A percentile compares a stretch with the other conserved stretches of the same genome.
These are phyloP conservation scores for Podarcis muralis DNA, from an alignment of 2,113 vertebrate species.

Conservation along the genomic window DNA sequence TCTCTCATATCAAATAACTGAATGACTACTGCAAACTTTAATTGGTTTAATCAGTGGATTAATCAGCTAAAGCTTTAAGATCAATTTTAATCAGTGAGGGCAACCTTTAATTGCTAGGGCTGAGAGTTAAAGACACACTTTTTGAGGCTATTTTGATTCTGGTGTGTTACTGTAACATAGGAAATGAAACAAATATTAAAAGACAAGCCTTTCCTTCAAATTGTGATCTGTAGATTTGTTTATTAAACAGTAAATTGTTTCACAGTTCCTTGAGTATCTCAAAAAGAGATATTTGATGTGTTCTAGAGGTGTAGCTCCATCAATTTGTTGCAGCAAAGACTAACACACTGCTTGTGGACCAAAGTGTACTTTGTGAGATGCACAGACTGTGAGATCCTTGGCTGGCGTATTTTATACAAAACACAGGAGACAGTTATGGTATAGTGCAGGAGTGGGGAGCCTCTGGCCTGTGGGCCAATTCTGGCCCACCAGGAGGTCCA, in stretches of 20 bases:
- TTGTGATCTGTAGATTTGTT: background rate
- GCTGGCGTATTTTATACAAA: background rate
- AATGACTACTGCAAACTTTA: background rate
- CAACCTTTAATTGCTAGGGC: background rate
- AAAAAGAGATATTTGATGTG: background rate
- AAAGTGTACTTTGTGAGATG: background rate
- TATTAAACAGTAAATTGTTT: background rate
- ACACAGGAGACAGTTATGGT: background rate
- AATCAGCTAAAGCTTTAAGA: constrained; percentile 5
- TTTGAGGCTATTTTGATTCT: background rate
- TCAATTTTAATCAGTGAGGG: constrained; percentile 5
- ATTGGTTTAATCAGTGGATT: constrained; percentile 5
- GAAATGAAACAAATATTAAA: background rate
- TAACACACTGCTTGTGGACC: background rate
- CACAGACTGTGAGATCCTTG: background rate
- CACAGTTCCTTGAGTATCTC: background rate
- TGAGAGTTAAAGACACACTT: background rate
- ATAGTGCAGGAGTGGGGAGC: too few relatives aligned
- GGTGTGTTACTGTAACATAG: background rate
- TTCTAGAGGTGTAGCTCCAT: background rate
- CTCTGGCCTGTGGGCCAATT: too few relatives aligned
- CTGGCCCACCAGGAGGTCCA: too few relatives aligned
- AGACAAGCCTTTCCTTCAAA: background rate
- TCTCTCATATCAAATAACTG: background rate
- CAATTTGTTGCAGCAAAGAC: background rate